These are phyloP conservation scores for Drosophila ambigua DNA, from an alignment of 1,140 invertebrate genomes.

Conservation along the genomic window DNA sequence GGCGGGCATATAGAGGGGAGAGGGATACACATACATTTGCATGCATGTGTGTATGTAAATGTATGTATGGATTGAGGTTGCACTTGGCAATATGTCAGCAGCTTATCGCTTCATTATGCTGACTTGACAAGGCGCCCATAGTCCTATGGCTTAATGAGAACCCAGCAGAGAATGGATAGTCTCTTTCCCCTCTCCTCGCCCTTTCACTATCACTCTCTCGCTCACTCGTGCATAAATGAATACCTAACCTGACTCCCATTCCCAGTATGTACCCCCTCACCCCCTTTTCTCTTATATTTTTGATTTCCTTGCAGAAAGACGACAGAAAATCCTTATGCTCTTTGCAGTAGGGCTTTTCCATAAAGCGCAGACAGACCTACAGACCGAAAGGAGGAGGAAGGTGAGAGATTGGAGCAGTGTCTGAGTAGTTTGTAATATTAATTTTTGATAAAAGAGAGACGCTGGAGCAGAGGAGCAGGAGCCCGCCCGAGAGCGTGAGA, in stretches of 20 bases:
- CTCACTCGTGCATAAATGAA: slow-evolving; percentile 54
- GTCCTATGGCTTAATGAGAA: slow-evolving; percentile 64
- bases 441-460: slow-evolving; percentile 59
- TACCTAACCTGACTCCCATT: slow-evolving; percentile 21
- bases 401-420: slow-evolving; percentile 25
- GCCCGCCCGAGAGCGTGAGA: background rate
- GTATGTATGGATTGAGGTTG: slow-evolving; percentile 67
- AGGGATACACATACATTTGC: too few relatives aligned
- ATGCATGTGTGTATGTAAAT: too few relatives aligned
- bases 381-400: slow-evolving; percentile 7
- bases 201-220: background rate
- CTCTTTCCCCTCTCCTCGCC: slow-evolving; percentile 4
- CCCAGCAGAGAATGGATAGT: slow-evolving; percentile 47
- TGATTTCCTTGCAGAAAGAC: slow-evolving; percentile 38
- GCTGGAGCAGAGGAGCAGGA: slow-evolving; percentile 12
- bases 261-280: background rate
- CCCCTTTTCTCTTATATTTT: slow-evolving; percentile 1
- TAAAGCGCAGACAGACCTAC: slow-evolving; percentile 16
- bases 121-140: slow-evolving; percentile 54
- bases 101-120: slow-evolving; percentile 76
- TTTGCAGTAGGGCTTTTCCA: slow-evolving; percentile 40
- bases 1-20: background rate
- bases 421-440: slow-evolving; percentile 73
- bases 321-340: slow-evolving; percentile 52
- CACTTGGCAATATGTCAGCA: slow-evolving; percentile 72